A percentile compares a stretch with the other conserved stretches of the same genome.
These are phyloP conservation scores for Tragelaphus strepsiceros DNA, from an alignment of 2,113 vertebrate genomes.

Conservation along the genomic window DNA sequence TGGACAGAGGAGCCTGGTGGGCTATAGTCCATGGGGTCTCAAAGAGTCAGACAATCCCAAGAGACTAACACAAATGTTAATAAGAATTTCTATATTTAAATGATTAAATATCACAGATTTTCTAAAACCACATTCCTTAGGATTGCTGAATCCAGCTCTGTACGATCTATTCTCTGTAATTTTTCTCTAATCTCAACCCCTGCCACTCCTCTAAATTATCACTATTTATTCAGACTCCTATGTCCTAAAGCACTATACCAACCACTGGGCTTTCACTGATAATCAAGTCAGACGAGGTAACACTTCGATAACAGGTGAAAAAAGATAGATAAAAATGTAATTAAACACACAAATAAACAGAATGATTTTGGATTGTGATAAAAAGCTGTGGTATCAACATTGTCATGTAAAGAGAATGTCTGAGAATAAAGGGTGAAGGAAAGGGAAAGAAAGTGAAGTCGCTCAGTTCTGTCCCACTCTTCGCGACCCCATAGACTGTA, in stretches of 20 bases:
- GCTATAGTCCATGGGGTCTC: background rate
- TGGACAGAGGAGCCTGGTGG: background rate
- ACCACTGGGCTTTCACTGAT: background rate
- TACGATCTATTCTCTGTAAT: background rate
- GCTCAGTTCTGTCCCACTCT: too few species aligned
- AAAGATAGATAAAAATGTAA: background rate
- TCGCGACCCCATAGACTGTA: too few species aligned
- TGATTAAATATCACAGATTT: background rate
- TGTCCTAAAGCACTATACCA: background rate
- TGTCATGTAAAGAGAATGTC: background rate
- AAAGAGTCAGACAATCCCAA: background rate
- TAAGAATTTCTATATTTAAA: background rate
- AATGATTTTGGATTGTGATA: background rate
- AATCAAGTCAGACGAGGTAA: background rate
- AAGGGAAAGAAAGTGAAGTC: too few species aligned
- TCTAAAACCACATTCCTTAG: background rate
- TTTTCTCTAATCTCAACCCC: background rate
- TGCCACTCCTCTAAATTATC: background rate
- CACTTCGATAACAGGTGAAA: background rate
- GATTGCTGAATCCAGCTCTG: background rate
- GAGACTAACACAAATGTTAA: background rate
- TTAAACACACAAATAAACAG: background rate
- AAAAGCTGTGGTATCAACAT: background rate
- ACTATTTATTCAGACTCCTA: background rate
- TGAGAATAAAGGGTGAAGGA: background rate